A percentile compares a stretch with the other conserved stretches of the same genome.
Evolutionary conservation across 2,888 invertebrate species (phyloP).

Genomic region (Sinhomidia bicolor): DNA sequence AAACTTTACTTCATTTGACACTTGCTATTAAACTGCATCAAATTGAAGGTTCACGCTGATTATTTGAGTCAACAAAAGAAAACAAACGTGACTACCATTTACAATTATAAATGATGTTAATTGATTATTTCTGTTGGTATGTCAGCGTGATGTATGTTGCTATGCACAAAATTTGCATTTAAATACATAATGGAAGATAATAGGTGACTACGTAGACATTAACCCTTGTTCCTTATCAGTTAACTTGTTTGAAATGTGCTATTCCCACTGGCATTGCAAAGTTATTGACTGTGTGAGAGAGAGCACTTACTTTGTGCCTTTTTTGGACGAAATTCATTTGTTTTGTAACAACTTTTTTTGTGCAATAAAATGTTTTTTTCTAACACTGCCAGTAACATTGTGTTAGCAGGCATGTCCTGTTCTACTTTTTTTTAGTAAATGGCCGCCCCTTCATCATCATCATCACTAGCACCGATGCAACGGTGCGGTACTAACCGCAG

Average conservation of each 20-base stretch:
- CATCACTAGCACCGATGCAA: slow-evolving; percentile 20
- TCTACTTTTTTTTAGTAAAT: slow-evolving; percentile 60
- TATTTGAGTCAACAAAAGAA: no score
- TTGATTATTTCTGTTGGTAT: no score
- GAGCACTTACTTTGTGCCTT: background rate
- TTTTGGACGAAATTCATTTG: slow-evolving; percentile 26
- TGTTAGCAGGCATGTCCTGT: slow-evolving; percentile 64
- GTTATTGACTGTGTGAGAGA: background rate
- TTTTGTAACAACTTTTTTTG: slow-evolving; percentile 48
- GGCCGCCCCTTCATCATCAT: no score
- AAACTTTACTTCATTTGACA: no score
- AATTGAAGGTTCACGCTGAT: no score
- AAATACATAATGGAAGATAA: no score
- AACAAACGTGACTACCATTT: no score
- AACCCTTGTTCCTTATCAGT: slow-evolving; percentile 27
- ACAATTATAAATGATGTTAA: no score
- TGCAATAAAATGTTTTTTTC: slow-evolving; percentile 44
- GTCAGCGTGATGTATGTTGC: no score
- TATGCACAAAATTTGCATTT: no score
- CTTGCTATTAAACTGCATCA: no score
- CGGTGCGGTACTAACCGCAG: slow-evolving; percentile 5
- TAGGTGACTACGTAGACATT: background rate
- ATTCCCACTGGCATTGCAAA: background rate
- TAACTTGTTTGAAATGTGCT: background rate
- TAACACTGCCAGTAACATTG: slow-evolving; percentile 30